These are phyloP conservation scores for Cylindroiulus punctatus DNA, from an alignment of 2,888 invertebrate genomes.

Conservation along the genomic window DNA sequence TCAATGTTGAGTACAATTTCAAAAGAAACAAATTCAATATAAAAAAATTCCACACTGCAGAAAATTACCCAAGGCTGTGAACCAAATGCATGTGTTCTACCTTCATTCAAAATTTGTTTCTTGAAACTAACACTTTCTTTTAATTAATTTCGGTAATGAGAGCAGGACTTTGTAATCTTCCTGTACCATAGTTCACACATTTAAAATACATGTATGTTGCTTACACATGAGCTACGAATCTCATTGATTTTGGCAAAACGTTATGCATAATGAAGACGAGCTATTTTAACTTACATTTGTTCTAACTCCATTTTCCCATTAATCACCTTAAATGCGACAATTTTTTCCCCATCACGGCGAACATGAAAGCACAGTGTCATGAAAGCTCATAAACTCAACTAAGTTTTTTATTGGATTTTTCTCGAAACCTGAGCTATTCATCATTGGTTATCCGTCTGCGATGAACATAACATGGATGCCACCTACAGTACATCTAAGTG, in stretches of 20 bases:
- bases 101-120: no score
- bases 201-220: no score
- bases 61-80: no score
- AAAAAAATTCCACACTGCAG: no score
- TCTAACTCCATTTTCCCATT: background rate
- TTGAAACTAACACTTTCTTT: no score
- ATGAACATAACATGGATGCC: background rate
- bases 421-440: conserved; percentile 15
- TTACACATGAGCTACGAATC: background rate
- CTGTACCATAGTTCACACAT: no score
- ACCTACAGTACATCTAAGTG: conserved; percentile 3
- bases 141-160: no score
- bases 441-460: background rate
- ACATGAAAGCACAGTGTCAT: background rate
- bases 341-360: background rate
- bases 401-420: background rate
- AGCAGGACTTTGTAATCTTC: no score
- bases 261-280: background rate
- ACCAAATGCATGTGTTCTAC: no score
- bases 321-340: conserved; percentile 23
- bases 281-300: background rate
- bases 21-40: no score
- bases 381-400: background rate
- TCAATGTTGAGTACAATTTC: no score
- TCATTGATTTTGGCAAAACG: background rate